Conservation (phyloP, 2,797 vertebrate species). For the Tokudaia muenninki region DNA sequence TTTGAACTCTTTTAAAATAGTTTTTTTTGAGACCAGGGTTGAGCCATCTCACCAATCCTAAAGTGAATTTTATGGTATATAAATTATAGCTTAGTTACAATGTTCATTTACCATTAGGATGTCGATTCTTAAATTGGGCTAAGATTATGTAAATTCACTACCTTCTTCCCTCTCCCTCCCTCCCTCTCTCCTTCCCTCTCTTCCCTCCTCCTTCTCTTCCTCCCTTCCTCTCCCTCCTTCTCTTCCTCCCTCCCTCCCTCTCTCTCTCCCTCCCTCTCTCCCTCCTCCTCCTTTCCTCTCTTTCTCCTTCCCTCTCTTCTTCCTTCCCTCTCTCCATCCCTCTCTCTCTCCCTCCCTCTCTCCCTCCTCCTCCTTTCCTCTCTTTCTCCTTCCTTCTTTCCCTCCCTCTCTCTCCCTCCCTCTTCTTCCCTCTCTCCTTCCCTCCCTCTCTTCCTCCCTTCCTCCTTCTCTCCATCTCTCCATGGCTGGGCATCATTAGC, state of each 20-base stretch:
- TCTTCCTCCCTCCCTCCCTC: rapidly evolving
- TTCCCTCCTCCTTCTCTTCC: rapidly evolving
- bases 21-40: neutral
- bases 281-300: too few species aligned
- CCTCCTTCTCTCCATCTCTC: neutral
- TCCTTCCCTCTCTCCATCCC: neutral
- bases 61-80: neutral
- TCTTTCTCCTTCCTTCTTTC: rapidly evolving
- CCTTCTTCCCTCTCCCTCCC: neutral
- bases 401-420: too few species aligned
- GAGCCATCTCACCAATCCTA: neutral
- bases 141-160: neutral
- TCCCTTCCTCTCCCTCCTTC: too few species aligned
- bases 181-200: rapidly evolving
- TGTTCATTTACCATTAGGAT: neutral
- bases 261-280: too few species aligned
- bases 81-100: constrained; percentile 29
- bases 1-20: neutral
- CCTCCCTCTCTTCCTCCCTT: too few species aligned
- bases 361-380: too few species aligned
- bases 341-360: too few species aligned
- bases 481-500: neutral
- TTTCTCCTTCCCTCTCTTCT: too few species aligned
- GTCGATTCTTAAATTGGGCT: neutral
- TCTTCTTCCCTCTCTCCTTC: too few species aligned